A percentile compares a stretch with the other conserved stretches of the same genome.
Conservation (phyloP, 2,888 invertebrate genomes). For the Zhuqinia jingwanae region DNA sequence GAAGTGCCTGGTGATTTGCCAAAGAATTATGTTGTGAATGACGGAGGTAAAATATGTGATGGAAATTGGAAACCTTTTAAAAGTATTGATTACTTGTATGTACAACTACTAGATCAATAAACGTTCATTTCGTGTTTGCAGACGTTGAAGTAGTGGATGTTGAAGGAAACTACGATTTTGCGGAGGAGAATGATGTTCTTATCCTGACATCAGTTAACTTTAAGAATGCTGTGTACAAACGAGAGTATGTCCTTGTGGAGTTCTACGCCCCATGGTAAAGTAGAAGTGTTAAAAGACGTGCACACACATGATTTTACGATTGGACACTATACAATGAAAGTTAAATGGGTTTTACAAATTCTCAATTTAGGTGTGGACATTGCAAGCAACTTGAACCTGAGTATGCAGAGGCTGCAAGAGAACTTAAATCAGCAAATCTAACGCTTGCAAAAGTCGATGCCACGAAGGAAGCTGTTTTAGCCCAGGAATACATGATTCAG, state of each 20-base stretch:
- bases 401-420: slow-evolving; percentile 83
- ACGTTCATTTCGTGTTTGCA: slow-evolving; percentile 58
- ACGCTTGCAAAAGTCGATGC: slow-evolving; percentile 83
- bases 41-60: slow-evolving; percentile 74
- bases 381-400: slow-evolving; percentile 84
- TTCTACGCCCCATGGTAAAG: slow-evolving; percentile 84
- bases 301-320: too few species aligned
- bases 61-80: too few species aligned
- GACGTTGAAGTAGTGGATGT: slow-evolving; percentile 79
- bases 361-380: slow-evolving; percentile 85
- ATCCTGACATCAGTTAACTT: slow-evolving; percentile 82
- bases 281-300: neutral
- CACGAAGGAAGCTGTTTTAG: slow-evolving; percentile 81
- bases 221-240: slow-evolving; percentile 80
- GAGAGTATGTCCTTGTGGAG: slow-evolving; percentile 82
- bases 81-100: too few species aligned
- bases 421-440: slow-evolving; percentile 80
- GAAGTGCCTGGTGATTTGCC: slow-evolving; percentile 64
- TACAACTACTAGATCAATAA: neutral
- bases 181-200: slow-evolving; percentile 81
- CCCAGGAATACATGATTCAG: slow-evolving; percentile 81
- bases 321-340: too few species aligned
- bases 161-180: slow-evolving; percentile 80
- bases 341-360: too few species aligned
- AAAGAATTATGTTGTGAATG: slow-evolving; percentile 77